Base-by-base conservation (phyloP, 2,797 vertebrate genomes). In the Paguma larvata region DNA sequence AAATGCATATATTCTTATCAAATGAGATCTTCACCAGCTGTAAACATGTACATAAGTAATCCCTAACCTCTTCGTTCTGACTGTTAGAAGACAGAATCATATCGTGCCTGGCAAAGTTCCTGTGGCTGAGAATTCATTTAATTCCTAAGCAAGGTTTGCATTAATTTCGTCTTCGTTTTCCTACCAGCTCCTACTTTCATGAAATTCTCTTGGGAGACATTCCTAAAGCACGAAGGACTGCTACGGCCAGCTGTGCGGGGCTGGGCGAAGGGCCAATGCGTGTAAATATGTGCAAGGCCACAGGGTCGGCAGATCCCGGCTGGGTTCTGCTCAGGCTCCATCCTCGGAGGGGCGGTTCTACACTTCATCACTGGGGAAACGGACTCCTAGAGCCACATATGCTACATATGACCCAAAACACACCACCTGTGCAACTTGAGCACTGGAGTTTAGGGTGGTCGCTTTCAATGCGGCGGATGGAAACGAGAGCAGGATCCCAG, bases 181-280 rank as follows among this genome's bases (percentile, higher is more conserved):
- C 97, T 98, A 98, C 90, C 87, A 97, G 89, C 94, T 98, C 96
- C 95, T 98, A 97, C 98, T 98, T 98, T 97, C 78, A 97, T 95
- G 97, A 97, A 98, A 98, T 98, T 98, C 98, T 98, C 98, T 56
- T 46, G 97, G 96, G 98, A 97, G 95, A 94, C 80, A 44, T 97
- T 98, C 93, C 97, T 98, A 89, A 27, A 97, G 92, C 91, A 96
- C 96, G 97, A 92, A 98, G 92, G 97, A 95, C 97, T 98, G 94
- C 97, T 98, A 96, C 41, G 67, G 97, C 97, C 99, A 99, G 98
- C 98, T 99, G 98, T 98, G 98, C 48, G 83, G 82, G 56, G 65
- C 96, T 77, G 94, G 98, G 98, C 98, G 21, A 48, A 78, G 63
- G 96, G 98, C 98, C 98, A 99, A 97, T 0, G 9, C 86, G 91